phyloP scores from a whole-genome alignment of 2,113 vertebrate genomes.

The Catharus fuscescens region DNA sequence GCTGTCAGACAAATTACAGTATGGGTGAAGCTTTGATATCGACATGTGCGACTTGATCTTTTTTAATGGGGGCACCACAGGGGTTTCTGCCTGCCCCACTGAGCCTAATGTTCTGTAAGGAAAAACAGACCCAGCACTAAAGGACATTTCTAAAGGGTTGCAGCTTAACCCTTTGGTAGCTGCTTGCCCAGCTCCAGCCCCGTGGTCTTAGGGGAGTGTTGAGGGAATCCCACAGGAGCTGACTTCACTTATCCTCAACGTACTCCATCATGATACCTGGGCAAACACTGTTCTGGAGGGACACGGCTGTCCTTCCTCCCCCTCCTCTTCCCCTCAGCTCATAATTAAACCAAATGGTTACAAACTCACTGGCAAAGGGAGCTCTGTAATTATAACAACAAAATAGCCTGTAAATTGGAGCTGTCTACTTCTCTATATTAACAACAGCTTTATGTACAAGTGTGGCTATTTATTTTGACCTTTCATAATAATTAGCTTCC shows the following conservation, averaged over 20 bases:
- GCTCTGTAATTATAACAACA: slow-evolving; percentile 73
- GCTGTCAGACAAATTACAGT: slow-evolving; percentile 83
- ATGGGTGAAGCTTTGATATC: slow-evolving; percentile 78
- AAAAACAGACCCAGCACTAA: slow-evolving; percentile 78
- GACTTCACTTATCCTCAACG: background rate
- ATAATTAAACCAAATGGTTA: slow-evolving; percentile 55
- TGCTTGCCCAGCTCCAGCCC: background rate
- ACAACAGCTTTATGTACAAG: slow-evolving; percentile 28
- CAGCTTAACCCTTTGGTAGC: slow-evolving; percentile 76
- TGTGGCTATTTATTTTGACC: slow-evolving; percentile 63
- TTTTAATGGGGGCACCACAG: slow-evolving; percentile 83
- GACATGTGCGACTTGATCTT: slow-evolving; percentile 84
- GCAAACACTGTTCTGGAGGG: background rate
- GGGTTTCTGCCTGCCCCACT: slow-evolving; percentile 84
- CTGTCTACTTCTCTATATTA: slow-evolving; percentile 51
- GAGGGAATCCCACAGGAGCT: background rate
- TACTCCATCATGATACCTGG: background rate
- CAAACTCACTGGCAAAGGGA: slow-evolving; percentile 22
- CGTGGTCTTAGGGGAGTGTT: background rate
- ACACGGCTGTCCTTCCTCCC: slow-evolving; percentile 11
- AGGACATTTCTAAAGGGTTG: slow-evolving; percentile 81
- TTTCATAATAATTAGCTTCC: slow-evolving; percentile 65
- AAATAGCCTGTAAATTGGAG: slow-evolving; percentile 60
- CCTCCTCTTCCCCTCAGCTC: slow-evolving; percentile 18
- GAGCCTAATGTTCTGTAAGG: slow-evolving; percentile 84